These are phyloP conservation scores for Agrypnus murinus DNA, from an alignment of 2,888 invertebrate genomes.

Conservation along the genomic window DNA sequence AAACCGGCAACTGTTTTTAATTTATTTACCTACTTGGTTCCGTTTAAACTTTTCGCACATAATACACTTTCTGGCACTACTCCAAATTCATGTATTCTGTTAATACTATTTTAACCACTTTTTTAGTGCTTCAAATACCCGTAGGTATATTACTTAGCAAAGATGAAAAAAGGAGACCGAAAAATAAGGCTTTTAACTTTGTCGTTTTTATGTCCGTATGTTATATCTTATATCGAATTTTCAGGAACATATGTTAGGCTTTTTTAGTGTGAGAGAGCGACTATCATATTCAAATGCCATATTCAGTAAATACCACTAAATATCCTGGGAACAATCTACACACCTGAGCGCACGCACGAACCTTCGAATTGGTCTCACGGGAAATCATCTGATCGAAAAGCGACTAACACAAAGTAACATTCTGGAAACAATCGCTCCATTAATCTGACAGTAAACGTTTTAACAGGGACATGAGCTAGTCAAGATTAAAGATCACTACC, in stretches of 20 bases:
- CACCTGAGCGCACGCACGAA: slow-evolving; percentile 59
- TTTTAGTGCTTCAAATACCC: slow-evolving; percentile 7
- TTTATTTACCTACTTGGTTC: slow-evolving; percentile 55
- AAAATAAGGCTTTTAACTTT: no score
- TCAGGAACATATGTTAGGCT: no score
- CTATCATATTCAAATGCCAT: slow-evolving; percentile 35
- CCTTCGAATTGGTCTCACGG: slow-evolving; percentile 60
- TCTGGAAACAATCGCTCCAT: slow-evolving; percentile 59
- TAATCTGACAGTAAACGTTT: slow-evolving; percentile 56
- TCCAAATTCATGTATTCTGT: slow-evolving; percentile 57
- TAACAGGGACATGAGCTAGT: slow-evolving; percentile 58
- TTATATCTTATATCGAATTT: no score
- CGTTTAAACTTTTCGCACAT: slow-evolving; percentile 58
- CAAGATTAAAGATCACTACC: slow-evolving; percentile 51
- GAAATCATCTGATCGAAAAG: slow-evolving; percentile 65
- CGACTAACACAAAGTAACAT: slow-evolving; percentile 57
- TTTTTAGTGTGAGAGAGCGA: neutral
- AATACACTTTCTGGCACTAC: slow-evolving; percentile 56
- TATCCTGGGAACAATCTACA: slow-evolving; percentile 43
- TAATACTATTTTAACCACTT: slow-evolving; percentile 31
- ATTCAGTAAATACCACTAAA: slow-evolving; percentile 39
- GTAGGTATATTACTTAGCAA: neutral
- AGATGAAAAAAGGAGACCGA: neutral
- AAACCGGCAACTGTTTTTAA: slow-evolving; percentile 46
- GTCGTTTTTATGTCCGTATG: no score